Conservation (phyloP, 2,797 vertebrate genomes). For the Epinephelus malabaricus region DNA sequence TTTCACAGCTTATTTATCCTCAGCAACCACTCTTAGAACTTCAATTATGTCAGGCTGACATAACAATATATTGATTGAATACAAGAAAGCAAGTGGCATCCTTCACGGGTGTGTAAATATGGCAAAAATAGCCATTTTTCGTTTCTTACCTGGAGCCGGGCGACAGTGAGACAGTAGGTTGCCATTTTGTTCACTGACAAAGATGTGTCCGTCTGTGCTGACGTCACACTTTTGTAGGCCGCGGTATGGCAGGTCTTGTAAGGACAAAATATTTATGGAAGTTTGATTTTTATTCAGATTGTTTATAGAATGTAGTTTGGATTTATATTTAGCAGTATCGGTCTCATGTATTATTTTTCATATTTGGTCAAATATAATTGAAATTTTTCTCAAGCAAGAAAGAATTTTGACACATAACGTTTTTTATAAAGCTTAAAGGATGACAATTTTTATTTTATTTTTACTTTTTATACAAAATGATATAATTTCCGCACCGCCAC, state of each 20-base stretch:
- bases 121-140: background rate
- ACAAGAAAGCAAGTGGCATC: background rate
- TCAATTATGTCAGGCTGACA: fast-evolving
- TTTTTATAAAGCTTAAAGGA: constrained; percentile 31
- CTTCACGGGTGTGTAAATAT: fast-evolving
- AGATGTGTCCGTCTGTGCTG: constrained; percentile 90
- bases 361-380: fast-evolving
- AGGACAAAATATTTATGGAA: background rate
- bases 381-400: fast-evolving
- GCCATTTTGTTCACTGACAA: constrained; percentile 99
- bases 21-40: fast-evolving
- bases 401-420: fast-evolving
- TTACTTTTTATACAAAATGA: background rate
- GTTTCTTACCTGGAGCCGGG: constrained; percentile 92
- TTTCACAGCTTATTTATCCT: background rate
- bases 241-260: constrained; percentile 43
- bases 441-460: background rate
- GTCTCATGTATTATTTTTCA: fast-evolving
- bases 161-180: constrained; percentile 92
- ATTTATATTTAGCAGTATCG: fast-evolving
- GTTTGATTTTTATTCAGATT: background rate
- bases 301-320: fast-evolving
- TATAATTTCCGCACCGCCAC: too few relatives aligned
- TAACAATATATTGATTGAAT: fast-evolving
- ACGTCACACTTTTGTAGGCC: constrained; percentile 77